These are phyloP conservation scores for Ctenopoma kingsleyae DNA, from an alignment of 2,797 vertebrate genomes.

Conservation along the genomic window DNA sequence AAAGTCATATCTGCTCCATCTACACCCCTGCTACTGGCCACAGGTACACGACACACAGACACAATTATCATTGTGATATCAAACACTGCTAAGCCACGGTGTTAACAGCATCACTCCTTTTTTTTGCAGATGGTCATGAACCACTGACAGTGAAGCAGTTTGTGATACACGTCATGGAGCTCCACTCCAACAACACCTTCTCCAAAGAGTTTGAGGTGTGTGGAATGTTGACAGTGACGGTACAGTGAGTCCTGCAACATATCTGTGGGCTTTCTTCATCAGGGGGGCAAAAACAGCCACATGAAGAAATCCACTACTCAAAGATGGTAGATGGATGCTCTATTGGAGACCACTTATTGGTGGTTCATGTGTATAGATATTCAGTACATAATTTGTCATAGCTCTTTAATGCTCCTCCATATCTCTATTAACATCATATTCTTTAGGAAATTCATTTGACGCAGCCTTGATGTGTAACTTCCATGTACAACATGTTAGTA, in stretches of 20 bases:
- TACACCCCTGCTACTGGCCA: slow-evolving; percentile 90
- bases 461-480: slow-evolving; percentile 3
- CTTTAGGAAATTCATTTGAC: slow-evolving; percentile 16
- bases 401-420: slow-evolving; percentile 69
- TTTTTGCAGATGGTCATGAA: slow-evolving; percentile 87
- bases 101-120: background rate
- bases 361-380: slow-evolving; percentile 12
- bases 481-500: slow-evolving; percentile 4
- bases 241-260: background rate
- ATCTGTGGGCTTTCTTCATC: background rate
- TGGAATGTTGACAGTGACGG: background rate
- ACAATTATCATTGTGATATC: background rate
- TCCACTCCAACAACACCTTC: slow-evolving; percentile 93
- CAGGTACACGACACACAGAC: slow-evolving; percentile 79
- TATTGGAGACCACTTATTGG: slow-evolving; percentile 2
- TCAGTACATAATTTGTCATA: slow-evolving; percentile 41
- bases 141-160: slow-evolving; percentile 95
- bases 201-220: slow-evolving; percentile 97
- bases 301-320: background rate
- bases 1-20: slow-evolving; percentile 91
- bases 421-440: slow-evolving; percentile 69
- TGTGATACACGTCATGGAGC: slow-evolving; percentile 94
- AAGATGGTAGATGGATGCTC: background rate
- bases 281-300: background rate
- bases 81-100: background rate